phyloP scores from a whole-genome alignment of 2,113 vertebrate species.

The Pica pica region DNA sequence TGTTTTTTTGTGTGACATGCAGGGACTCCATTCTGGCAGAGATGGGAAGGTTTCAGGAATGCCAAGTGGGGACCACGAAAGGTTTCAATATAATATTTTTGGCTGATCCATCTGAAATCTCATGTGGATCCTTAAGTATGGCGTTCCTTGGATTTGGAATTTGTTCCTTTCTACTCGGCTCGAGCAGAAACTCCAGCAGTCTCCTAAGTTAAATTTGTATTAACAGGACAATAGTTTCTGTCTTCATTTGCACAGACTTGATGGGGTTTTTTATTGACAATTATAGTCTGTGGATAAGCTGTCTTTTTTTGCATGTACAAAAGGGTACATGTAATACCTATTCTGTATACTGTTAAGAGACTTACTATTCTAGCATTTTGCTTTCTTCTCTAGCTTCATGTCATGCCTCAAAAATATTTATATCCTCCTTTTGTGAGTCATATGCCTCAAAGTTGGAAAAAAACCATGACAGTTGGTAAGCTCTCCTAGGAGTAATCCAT shows the following conservation, averaged over 20 bases:
- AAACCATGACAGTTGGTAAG: neutral
- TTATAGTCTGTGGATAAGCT: neutral
- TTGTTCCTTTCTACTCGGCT: neutral
- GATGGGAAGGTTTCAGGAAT: neutral
- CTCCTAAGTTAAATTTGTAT: neutral
- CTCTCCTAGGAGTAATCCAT: neutral
- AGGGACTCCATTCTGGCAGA: neutral
- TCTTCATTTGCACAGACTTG: neutral
- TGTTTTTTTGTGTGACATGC: neutral
- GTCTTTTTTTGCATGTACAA: neutral
- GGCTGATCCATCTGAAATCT: neutral
- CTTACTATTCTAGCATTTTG: neutral
- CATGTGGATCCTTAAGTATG: neutral
- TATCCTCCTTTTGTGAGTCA: constrained; percentile 15
- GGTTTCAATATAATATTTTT: neutral
- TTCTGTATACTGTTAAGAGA: neutral
- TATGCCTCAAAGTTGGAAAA: neutral
- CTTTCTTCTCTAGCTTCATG: neutral
- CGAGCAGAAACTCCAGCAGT: neutral
- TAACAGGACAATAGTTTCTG: neutral
- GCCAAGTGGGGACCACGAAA: neutral
- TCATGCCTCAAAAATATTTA: neutral
- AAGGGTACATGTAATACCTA: neutral
- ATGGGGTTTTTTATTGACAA: neutral
- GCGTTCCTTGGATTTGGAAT: neutral